These are phyloP conservation scores for Rhabdornis inornatus DNA, from an alignment of 2,113 vertebrate species.

Conservation along the genomic window DNA sequence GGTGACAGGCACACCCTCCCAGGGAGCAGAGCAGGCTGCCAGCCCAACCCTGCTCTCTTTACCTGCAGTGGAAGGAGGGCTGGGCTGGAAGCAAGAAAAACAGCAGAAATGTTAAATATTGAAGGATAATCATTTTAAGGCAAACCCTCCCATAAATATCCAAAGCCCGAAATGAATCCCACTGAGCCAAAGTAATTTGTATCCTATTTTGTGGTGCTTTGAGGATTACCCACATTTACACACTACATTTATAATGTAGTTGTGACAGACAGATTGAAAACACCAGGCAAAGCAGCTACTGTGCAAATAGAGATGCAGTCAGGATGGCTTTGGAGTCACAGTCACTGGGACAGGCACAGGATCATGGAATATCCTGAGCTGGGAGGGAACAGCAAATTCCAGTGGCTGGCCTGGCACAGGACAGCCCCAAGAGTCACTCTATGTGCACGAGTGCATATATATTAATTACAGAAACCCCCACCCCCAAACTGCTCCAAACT, in stretches of 20 bases:
- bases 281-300: not conserved
- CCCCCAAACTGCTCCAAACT: not conserved
- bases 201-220: not conserved
- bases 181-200: not conserved
- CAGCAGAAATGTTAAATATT: not conserved
- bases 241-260: not conserved
- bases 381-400: not conserved
- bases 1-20: not conserved
- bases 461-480: not conserved
- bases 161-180: not conserved
- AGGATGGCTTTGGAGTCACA: not conserved
- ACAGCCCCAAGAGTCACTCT: not conserved
- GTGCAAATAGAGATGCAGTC: not conserved
- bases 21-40: not conserved
- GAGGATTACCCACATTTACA: not conserved
- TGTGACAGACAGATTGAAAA: not conserved
- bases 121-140: not conserved
- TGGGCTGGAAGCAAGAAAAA: not conserved
- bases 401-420: not conserved
- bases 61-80: not conserved
- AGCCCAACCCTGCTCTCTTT: not conserved
- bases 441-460: not conserved
- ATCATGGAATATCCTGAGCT: not conserved
- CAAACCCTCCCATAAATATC: accelerated
- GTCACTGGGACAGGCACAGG: not conserved